Conservation (phyloP, 30 jellyfish, hydroid and myxozoan species). For the Phacellophora camtschatica region DNA sequence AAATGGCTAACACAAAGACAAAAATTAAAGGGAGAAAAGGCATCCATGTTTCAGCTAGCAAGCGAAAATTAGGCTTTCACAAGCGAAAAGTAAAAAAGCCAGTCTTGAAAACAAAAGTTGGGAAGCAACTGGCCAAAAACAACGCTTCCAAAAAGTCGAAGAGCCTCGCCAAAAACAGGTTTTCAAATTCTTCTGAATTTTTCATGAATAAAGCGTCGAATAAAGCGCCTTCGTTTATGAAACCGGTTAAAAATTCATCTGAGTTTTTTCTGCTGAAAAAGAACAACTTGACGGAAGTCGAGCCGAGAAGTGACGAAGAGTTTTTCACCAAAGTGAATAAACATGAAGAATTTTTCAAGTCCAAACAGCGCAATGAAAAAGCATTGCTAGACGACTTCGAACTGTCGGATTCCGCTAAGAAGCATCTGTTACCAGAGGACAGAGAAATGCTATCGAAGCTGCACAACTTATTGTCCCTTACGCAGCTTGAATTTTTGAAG, state of each 20-base stretch:
- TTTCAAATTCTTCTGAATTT: constrained; percentile 19
- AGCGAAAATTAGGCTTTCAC: not conserved
- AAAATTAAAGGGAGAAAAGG: no score
- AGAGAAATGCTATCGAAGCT: constrained; percentile 26
- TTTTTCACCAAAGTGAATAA: not conserved
- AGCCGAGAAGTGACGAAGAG: constrained; percentile 18
- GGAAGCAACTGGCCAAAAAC: not conserved
- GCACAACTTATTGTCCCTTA: constrained; percentile 30
- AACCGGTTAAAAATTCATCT: constrained; percentile 8
- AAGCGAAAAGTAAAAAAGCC: not conserved
- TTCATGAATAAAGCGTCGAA: not conserved
- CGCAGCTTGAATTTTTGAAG: constrained; percentile 20
- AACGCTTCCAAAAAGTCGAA: not conserved
- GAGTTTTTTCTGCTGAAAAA: constrained; percentile 58
- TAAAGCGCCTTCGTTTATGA: not conserved
- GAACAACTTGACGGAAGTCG: not conserved
- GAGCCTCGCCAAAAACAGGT: not conserved
- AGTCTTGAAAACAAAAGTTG: not conserved
- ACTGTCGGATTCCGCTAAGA: constrained; percentile 50
- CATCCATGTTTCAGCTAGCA: no score
- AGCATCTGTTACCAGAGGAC: constrained; percentile 55
- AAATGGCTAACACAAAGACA: not conserved
- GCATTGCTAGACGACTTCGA: constrained; percentile 14
- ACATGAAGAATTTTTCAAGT: not conserved
- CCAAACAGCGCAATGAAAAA: not conserved